Base-by-base conservation (phyloP, 1,140 invertebrate genomes). In the Orius insidiosus region DNA sequence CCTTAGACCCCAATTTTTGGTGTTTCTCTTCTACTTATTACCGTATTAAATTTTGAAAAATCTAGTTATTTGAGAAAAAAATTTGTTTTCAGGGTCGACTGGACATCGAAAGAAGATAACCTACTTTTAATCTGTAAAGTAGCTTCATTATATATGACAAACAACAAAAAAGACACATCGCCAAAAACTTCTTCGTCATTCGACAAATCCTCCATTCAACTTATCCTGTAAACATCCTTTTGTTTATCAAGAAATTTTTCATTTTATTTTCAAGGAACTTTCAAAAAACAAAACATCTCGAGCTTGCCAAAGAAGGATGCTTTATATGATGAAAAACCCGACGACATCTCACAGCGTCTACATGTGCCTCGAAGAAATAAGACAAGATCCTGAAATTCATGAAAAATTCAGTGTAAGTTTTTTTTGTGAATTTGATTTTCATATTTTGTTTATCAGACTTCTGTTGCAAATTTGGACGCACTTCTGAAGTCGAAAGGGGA, bases 121-220 rank as follows among this genome's bases (percentile, higher is more conserved):
- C 60, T 77, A 9, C 53, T 87, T 2, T 59, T 81, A 0, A 64
- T 84, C 14, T 76, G 76, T 48, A 75, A 78, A 46, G 75, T 79
- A 0, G 75, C 75, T 0, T 70, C 68, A 52, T 56, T 68, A 39
- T 78, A 79, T 54, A 59, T 85, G 2, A 70, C 67, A 49, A 69
- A 71, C 0, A 68, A 68, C 36, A 55, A 55, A n/a, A 62, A 2
- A 65, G 63, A 48, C 66, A 67, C 50, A 53, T 63, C 18, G 67
- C 67, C 50, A 52, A 54, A 34, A 61, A 62, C 10, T 66, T 70
- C 53, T 58, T 58, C 11, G 53, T 67, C 8, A 60, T 80, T 1
- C 62, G 80, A 10, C 79, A 84, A 53, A 54, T 80, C 3, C 55
- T 85, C 1, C 72, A 78, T 46, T 53, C 56, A 49, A 65, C 62